Conservation (phyloP, 1,140 invertebrate genomes). For the Diploscapter pachys region DNA sequence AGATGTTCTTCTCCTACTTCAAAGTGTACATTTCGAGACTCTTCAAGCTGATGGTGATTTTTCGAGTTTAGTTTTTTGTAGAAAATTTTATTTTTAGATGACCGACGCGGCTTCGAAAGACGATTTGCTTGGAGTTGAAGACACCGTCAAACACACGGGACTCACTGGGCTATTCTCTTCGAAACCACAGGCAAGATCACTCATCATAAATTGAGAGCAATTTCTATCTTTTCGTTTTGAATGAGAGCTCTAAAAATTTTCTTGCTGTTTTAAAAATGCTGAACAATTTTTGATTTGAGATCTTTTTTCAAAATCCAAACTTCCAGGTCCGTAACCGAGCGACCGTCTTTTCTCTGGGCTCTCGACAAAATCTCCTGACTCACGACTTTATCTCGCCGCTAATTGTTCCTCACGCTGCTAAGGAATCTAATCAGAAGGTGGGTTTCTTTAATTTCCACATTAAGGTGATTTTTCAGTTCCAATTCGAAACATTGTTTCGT, state of each 20-base stretch:
- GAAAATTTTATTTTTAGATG: constrained; percentile 61
- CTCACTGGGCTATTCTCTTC: constrained; percentile 64
- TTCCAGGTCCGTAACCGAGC: constrained; percentile 63
- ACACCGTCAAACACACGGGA: constrained; percentile 69
- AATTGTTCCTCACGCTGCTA: constrained; percentile 91
- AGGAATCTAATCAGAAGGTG: constrained; percentile 77
- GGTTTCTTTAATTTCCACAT: constrained; percentile 26
- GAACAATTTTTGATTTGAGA: no score
- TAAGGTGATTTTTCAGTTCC: constrained; percentile 70
- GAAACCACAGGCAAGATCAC: constrained; percentile 55
- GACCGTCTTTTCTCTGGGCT: constrained; percentile 75
- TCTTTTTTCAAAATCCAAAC: neutral
- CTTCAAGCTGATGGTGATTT: constrained; percentile 72
- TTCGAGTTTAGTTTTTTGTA: neutral
- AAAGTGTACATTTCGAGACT: constrained; percentile 88
- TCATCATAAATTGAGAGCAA: no score
- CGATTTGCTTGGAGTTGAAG: constrained; percentile 92
- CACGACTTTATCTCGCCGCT: constrained; percentile 87
- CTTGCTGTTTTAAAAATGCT: no score
- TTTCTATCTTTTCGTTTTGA: no score
- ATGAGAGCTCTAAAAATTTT: no score
- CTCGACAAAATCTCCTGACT: constrained; percentile 77
- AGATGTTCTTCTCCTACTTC: constrained; percentile 98
- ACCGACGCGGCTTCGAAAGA: constrained; percentile 71
- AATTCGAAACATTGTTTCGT: constrained; percentile 90